phyloP scores from a whole-genome alignment of 2,113 vertebrate species.

The human region GRCh38 chr2:110608001-110608500 shows the following conservation, averaged over 20 bases:
- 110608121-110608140: neutral
- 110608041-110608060: neutral
- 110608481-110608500: slow-evolving; percentile 10
- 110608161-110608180: slow-evolving; percentile 7
- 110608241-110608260: neutral
- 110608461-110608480: neutral
- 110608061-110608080: neutral
- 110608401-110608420: slow-evolving; percentile 13
- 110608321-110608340: no score
- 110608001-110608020: neutral
- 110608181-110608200: neutral
- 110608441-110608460: neutral
- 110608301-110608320: slow-evolving; percentile 21
- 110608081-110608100: neutral
- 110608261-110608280: neutral
- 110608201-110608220: neutral
- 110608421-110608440: neutral
- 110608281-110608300: neutral
- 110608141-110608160: neutral
- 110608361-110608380: fast-evolving
- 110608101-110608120: neutral
- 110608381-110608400: neutral
- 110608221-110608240: neutral
- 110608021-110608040: neutral
- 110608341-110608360: slow-evolving; percentile 2